Evolutionary conservation across 1,140 invertebrate genomes (phyloP), one percentile per base, ranked within the genome.

Genomic region (Apis mellifera): DNA sequence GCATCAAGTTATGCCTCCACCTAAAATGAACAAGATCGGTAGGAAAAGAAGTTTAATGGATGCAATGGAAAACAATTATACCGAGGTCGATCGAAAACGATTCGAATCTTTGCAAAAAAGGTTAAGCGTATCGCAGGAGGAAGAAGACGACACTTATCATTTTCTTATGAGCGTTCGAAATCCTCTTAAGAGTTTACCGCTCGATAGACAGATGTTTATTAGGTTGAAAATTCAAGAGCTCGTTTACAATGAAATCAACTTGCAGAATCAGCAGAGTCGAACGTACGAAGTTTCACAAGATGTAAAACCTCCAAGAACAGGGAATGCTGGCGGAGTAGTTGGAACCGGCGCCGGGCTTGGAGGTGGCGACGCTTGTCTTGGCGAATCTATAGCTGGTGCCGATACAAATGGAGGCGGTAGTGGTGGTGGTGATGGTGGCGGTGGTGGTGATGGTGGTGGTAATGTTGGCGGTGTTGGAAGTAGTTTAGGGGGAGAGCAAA

Each of bases 221-320:
- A 80, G 92, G n/a, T 70, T 92, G 1, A 92, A 92, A 75, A 92
- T 92, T n/a, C 92, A 92, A 76, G 90, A 92, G 82, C 75, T 92
- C 23, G 89, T 92, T 55, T 90, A 91, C 68, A 91, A 91, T 66
- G 92, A 92, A 69, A 89, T 92, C 12, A 90, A 89, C 17, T 78
- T 84, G 17, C 84, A 89, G 60, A 89, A 89, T 60, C 89, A 89
- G 32, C 89, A 90, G n/a, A 65, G 32, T 12, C 87, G 79, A 42
- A 59, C 54, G 64, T 88, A 89, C 66, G 89, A 90, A 3, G 26
- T 42, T 9, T 78, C 57, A 13, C 85, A 90, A 17, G 89, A 91
- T 11, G 86, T 88, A 5, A 91, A 91, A 48, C 87, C 87, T 1
- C 64, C 54, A 15, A 74, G 86, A 42, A 42, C 71, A 12, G 75